Conservation (phyloP, 2,113 vertebrate genomes). For the Gallinago undulata region DNA sequence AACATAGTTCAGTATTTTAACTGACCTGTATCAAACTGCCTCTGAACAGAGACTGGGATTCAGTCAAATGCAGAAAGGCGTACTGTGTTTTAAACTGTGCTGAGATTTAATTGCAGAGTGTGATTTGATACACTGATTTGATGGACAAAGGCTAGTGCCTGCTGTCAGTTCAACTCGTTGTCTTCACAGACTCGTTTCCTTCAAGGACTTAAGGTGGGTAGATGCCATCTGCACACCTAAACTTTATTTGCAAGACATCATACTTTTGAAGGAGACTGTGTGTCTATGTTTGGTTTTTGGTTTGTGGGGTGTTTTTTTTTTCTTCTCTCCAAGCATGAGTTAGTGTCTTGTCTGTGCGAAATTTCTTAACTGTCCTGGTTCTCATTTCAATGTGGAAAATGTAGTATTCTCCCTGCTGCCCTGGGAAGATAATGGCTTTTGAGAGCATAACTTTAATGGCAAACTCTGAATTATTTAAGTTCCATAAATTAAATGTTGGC, state of each 20-base stretch:
- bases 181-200: not conserved
- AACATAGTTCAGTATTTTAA: not conserved
- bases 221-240: not conserved
- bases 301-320: not conserved
- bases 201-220: not conserved
- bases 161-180: not conserved
- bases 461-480: not conserved
- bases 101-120: not conserved
- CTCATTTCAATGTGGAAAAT: not conserved
- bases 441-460: not conserved
- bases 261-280: not conserved
- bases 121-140: not conserved
- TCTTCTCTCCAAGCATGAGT: not conserved
- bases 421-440: not conserved
- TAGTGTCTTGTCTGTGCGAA: not conserved
- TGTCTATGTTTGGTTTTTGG: not conserved
- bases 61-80: not conserved
- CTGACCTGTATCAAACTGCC: not conserved
- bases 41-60: not conserved
- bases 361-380: not conserved
- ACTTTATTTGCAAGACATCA: not conserved
- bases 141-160: not conserved
- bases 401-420: not conserved
- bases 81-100: not conserved
- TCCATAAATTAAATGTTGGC: not conserved